Evolutionary conservation across 2,797 vertebrate species (phyloP).

Genomic region (Capromys pilorides): DNA sequence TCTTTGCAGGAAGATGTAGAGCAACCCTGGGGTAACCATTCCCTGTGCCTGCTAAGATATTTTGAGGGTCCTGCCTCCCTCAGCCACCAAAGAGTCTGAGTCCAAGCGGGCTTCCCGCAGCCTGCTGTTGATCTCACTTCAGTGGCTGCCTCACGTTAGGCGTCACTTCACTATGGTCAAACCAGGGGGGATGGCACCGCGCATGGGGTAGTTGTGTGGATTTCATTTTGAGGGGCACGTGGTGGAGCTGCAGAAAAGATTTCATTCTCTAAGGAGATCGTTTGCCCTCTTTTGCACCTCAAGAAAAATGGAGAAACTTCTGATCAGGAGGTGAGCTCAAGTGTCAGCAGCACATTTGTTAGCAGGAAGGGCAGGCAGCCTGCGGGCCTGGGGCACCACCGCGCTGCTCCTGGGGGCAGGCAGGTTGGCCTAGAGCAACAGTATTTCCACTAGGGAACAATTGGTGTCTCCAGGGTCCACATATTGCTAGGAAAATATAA

Average conservation of each 20-base stretch:
- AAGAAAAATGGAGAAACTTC: slow-evolving; percentile 7
- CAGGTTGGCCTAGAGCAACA: background rate
- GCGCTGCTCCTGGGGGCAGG: background rate
- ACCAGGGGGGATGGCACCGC: background rate
- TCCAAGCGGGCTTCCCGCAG: background rate
- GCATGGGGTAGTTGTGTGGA: background rate
- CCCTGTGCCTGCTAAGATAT: background rate
- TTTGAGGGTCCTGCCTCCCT: background rate
- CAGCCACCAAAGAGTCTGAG: background rate
- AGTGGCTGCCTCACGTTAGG: background rate
- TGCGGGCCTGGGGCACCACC: background rate
- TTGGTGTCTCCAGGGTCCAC: background rate
- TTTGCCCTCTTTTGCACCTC: background rate
- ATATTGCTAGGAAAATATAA: slow-evolving; percentile 12
- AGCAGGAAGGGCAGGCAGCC: background rate
- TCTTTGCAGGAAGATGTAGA: background rate
- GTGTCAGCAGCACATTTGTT: background rate
- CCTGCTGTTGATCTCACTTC: background rate
- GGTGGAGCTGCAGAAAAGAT: background rate
- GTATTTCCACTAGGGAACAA: background rate
- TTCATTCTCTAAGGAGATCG: background rate
- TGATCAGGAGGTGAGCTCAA: background rate
- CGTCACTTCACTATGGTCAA: background rate
- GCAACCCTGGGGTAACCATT: background rate
- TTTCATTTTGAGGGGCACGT: background rate